phyloP scores from a whole-genome alignment of 2,113 vertebrate genomes.

The Protobothrops flavoviridis region DNA sequence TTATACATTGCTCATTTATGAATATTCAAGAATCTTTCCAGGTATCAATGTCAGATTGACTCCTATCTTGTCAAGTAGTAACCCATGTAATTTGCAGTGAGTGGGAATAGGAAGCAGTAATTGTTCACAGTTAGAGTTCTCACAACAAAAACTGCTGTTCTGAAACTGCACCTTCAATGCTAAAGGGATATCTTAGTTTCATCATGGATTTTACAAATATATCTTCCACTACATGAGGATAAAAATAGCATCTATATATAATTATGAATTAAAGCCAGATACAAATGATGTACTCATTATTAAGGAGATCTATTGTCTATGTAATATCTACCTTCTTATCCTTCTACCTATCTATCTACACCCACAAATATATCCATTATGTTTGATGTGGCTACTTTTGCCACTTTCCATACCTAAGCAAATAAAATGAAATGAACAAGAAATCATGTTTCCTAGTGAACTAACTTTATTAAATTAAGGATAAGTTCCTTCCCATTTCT shows the following conservation, averaged over 20 bases:
- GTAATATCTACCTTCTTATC: not conserved
- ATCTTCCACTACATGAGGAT: slow-evolving; percentile 16
- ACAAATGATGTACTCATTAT: slow-evolving; percentile 49
- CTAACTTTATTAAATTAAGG: not conserved
- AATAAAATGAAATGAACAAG: not conserved
- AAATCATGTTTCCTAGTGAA: not conserved
- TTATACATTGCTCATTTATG: too few relatives aligned
- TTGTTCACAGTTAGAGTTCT: not conserved
- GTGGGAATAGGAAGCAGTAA: not conserved
- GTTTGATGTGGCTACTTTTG: not conserved
- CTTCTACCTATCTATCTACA: not conserved
- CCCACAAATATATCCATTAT: not conserved
- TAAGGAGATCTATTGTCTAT: not conserved
- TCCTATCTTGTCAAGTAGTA: not conserved
- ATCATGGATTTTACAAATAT: slow-evolving; percentile 30
- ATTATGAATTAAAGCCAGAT: slow-evolving; percentile 48
- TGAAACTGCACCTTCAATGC: not conserved
- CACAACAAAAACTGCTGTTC: not conserved
- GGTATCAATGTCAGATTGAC: too few relatives aligned
- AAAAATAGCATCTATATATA: slow-evolving; percentile 56
- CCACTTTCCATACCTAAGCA: not conserved
- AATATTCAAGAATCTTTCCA: too few relatives aligned
- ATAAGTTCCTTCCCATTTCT: not conserved
- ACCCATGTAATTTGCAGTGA: not conserved
- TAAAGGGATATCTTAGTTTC: slow-evolving; percentile 9